These are phyloP conservation scores for Acronicta leporina DNA, from an alignment of 2,888 invertebrate genomes.

Conservation along the genomic window DNA sequence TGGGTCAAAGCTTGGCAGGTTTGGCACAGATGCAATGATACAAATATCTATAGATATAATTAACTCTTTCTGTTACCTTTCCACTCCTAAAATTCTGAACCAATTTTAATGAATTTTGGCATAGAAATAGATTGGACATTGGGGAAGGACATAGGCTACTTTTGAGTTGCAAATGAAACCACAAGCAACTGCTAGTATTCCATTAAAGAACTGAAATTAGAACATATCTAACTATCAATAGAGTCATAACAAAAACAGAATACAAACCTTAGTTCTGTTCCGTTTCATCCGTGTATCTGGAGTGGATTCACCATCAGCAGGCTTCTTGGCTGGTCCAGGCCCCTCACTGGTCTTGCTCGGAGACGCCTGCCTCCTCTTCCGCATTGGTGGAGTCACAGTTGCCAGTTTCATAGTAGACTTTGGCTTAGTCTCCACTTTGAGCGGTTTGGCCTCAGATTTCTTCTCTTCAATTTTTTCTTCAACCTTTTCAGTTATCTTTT, in stretches of 20 bases:
- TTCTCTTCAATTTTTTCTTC: constrained; percentile 74
- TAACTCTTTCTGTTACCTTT: no score
- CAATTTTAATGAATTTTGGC: no score
- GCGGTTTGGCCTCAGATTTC: constrained; percentile 67
- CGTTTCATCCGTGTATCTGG: constrained; percentile 82
- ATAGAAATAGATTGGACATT: no score
- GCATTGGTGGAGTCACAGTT: constrained; percentile 88
- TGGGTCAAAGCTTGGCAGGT: no score
- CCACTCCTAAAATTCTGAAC: not conserved
- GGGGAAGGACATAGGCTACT: no score
- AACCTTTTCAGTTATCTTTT: constrained; percentile 65
- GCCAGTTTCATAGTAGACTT: constrained; percentile 88
- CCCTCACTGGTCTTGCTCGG: constrained; percentile 78
- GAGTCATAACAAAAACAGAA: not conserved
- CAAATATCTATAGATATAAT: no score
- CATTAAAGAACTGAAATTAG: not conserved
- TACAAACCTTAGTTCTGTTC: constrained; percentile 82
- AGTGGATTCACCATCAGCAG: constrained; percentile 73
- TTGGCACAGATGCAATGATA: no score
- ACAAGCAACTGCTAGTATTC: no score
- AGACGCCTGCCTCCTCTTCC: constrained; percentile 87
- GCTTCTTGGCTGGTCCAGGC: constrained; percentile 75
- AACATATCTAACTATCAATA: not conserved
- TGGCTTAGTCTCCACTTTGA: constrained; percentile 76
- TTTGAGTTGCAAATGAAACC: no score